Conservation (phyloP, 2,797 vertebrate genomes). For the Salarias fasciatus region DNA sequence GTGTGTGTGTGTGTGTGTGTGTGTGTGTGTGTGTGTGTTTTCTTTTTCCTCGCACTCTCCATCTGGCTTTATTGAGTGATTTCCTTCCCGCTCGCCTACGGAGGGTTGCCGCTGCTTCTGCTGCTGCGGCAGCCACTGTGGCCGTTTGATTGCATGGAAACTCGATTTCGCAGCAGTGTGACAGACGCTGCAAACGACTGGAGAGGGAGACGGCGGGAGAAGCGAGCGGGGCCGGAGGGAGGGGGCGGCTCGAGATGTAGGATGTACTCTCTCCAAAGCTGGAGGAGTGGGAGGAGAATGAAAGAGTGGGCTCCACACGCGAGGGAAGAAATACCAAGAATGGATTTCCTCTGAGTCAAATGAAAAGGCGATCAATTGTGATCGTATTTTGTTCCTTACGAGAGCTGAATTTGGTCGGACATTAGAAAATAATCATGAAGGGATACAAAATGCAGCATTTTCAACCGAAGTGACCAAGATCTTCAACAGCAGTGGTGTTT, state of each 20-base stretch:
- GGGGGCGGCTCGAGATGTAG: constrained; percentile 7
- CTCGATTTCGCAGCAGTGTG: constrained; percentile 70
- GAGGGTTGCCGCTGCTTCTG: constrained; percentile 39
- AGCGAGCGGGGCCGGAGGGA: neutral
- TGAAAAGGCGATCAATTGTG: constrained; percentile 8
- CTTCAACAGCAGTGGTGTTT: no score
- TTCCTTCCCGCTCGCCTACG: constrained; percentile 66
- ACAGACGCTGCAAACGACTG: constrained; percentile 61
- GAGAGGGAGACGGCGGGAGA: constrained; percentile 30
- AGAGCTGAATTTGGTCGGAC: neutral
- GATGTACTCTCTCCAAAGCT: constrained; percentile 1
- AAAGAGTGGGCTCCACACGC: neutral
- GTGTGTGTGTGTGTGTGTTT: constrained; percentile 7
- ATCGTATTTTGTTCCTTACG: no score
- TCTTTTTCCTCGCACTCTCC: constrained; percentile 34
- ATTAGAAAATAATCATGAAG: neutral
- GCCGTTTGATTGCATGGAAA: constrained; percentile 75
- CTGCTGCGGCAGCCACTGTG: constrained; percentile 40
- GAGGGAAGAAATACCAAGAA: constrained; percentile 1
- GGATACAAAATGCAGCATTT: no score
- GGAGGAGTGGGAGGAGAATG: neutral
- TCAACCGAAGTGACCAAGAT: no score
- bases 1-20: constrained; percentile 25
- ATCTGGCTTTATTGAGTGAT: constrained; percentile 76
- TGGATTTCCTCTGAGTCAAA: constrained; percentile 13